Base-by-base conservation (phyloP, 2,888 invertebrate genomes). In the Andrena bucephala region DNA sequence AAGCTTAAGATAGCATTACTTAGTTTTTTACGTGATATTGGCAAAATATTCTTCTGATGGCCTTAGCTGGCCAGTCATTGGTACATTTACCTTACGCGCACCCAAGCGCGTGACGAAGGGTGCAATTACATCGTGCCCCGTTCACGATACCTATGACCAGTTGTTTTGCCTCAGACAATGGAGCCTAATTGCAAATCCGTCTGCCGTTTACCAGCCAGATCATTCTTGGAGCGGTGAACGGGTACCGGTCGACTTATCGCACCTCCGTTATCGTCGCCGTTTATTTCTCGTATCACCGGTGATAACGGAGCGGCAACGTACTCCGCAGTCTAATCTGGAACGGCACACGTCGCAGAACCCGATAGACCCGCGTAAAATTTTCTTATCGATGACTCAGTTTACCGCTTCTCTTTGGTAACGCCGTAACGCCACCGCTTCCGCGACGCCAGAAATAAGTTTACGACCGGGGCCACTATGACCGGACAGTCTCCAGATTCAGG, bases 401-500 rank as follows among this genome's bases (percentile, higher is more conserved):
- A 76, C 52, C 68, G 52, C 2, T 65, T 48, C 50, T 20, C n/a
- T 27, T 36, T 2, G 24, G 42, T 33, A 20, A 52, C 52, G 60
- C 48, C 54, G 57, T 57, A 77, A 74, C 50, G 50, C 75, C 36
- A 63, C 57, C 42, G 67, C 63, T 84, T 83, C 67, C 82, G 63
- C 33, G 69, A 67, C 50, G 69, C 54, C 36, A 67, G 31, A 75
- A 71, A 81, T 72, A 75, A 65, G 72, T 83, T 70, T 63, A 80
- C 73, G 29, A 59, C 29, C 50, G 62, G 59, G 63, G 42, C 59
- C 54, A 31, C 57, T 57, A 69, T 72, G 69, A 27, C 20, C 24
- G 24, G 27, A 70, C 36, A 67, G 81, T 77, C 79, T 79, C 77
- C 77, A 84, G 76, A 77, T 80, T 33, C 68, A 36, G 24, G n/a